Conservation (phyloP, 2,113 vertebrate species). For the Clarias macrocephalus region DNA sequence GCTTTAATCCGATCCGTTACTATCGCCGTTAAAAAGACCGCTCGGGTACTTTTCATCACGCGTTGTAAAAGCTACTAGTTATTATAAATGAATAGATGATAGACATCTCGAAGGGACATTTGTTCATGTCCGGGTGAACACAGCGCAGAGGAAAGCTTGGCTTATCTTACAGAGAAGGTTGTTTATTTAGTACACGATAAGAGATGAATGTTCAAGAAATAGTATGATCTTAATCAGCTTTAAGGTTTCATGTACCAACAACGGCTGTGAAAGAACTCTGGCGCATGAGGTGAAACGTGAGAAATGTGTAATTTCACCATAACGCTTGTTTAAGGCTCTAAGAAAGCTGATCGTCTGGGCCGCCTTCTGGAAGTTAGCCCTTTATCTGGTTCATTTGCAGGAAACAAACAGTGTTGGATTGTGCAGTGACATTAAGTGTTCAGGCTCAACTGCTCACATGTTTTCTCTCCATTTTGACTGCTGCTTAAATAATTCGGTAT, state of each 20-base stretch:
- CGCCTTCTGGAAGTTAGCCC: constrained; percentile 24
- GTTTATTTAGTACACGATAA: constrained; percentile 20
- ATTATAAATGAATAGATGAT: neutral
- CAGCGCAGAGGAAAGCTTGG: neutral
- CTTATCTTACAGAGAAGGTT: constrained; percentile 1
- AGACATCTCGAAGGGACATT: neutral
- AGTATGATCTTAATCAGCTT: constrained; percentile 49
- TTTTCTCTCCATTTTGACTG: neutral
- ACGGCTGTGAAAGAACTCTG: constrained; percentile 9
- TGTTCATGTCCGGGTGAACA: neutral
- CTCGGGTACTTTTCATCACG: neutral
- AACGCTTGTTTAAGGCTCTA: constrained; percentile 19
- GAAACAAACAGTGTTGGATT: neutral
- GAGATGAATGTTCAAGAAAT: neutral
- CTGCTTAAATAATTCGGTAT: neutral
- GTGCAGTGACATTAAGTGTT: neutral
- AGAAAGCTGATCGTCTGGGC: constrained; percentile 26
- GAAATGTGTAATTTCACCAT: constrained; percentile 43
- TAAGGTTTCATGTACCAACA: constrained; percentile 43
- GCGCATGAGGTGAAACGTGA: constrained; percentile 40
- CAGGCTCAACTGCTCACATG: neutral
- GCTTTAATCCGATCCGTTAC: neutral
- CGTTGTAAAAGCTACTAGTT: neutral
- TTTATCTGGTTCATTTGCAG: constrained; percentile 34
- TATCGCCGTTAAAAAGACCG: neutral